phyloP scores from a whole-genome alignment of 2,113 vertebrate species.

The Mormyrus iriodes region DNA sequence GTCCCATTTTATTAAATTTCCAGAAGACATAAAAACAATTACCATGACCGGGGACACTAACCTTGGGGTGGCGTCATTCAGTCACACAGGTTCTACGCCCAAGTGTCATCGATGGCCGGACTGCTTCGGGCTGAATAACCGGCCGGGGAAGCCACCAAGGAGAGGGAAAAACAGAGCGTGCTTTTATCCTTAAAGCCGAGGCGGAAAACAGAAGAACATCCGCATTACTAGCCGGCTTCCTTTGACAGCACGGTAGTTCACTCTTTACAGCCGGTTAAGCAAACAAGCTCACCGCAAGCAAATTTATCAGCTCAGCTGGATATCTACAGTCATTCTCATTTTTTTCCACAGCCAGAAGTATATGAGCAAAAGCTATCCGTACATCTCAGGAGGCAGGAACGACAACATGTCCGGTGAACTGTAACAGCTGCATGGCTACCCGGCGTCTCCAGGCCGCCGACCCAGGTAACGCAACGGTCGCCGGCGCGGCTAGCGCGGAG shows the following conservation, averaged over 20 bases:
- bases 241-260: not conserved
- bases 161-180: not conserved
- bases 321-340: not conserved
- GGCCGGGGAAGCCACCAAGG: not conserved
- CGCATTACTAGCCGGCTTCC: not conserved
- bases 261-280: not conserved
- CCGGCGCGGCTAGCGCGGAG: conserved; percentile 12
- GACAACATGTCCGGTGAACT: not conserved
- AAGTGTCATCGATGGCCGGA: not conserved
- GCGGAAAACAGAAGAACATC: not conserved
- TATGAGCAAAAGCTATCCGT: not conserved
- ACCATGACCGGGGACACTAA: conserved; percentile 17
- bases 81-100: conserved; percentile 10
- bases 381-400: not conserved
- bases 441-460: conserved; percentile 18
- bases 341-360: not conserved
- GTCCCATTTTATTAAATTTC: not conserved
- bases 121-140: not conserved
- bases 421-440: not conserved
- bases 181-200: not conserved
- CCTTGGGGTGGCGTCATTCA: conserved; percentile 26
- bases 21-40: not conserved
- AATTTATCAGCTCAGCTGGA: not conserved
- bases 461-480: conserved; percentile 26
- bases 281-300: not conserved